Conservation (phyloP, 2,888 invertebrate genomes). For the Brenthis daphne region DNA sequence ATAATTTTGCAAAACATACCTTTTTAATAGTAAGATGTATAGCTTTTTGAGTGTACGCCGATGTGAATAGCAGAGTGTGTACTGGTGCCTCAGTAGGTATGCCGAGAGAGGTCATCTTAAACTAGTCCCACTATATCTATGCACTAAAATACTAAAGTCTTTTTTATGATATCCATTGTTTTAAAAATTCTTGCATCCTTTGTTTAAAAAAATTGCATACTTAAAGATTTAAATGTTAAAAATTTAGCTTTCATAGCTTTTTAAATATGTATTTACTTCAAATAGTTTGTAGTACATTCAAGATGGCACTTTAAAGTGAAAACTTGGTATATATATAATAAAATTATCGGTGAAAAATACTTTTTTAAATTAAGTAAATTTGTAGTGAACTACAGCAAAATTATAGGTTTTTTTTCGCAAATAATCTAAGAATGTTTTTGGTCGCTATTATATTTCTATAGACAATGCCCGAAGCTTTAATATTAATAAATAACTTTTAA, state of each 20-base stretch:
- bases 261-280: no score
- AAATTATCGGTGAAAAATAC: no score
- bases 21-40: constrained; percentile 59
- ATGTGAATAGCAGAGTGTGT: constrained; percentile 71
- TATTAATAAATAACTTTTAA: no score
- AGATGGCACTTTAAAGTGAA: no score
- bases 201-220: neutral
- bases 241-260: neutral
- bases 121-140: constrained; percentile 5
- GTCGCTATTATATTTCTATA: no score
- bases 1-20: constrained; percentile 48
- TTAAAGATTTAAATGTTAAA: neutral
- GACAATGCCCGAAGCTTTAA: no score
- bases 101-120: constrained; percentile 69
- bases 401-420: no score
- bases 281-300: no score
- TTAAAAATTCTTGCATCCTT: neutral
- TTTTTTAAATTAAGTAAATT: no score
- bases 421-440: no score
- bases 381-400: no score
- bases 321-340: no score
- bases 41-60: constrained; percentile 64
- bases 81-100: constrained; percentile 76
- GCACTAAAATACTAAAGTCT: constrained; percentile 8
- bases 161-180: constrained; percentile 11